These are phyloP conservation scores for Elaphurus davidianus DNA, from an alignment of 2,113 vertebrate genomes.

Conservation along the genomic window DNA sequence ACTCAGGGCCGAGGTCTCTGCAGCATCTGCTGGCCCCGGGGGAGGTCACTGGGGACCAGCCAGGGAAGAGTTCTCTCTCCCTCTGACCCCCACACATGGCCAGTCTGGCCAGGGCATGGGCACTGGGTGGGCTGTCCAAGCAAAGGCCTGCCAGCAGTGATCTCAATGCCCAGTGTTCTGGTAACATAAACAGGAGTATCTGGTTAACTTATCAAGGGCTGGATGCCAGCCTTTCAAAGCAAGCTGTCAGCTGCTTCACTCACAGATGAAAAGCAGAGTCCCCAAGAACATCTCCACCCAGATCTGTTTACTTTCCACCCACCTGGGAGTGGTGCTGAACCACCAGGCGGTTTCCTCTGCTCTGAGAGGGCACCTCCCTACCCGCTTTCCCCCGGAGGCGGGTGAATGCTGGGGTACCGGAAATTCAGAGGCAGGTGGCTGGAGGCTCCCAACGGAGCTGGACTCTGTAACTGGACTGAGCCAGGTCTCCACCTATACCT, in stretches of 20 bases:
- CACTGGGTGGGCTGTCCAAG: slow-evolving; percentile 8
- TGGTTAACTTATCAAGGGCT: slow-evolving; percentile 51
- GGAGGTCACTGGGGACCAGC: neutral
- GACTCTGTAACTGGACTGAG: neutral
- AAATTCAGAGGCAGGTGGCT: neutral
- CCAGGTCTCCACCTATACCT: neutral
- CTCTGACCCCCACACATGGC: neutral
- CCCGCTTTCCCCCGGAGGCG: neutral
- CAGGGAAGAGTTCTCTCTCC: neutral
- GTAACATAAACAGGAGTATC: slow-evolving; percentile 58
- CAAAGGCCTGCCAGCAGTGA: slow-evolving; percentile 42
- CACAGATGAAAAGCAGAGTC: slow-evolving; percentile 52
- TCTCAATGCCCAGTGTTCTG: slow-evolving; percentile 50
- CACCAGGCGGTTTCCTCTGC: neutral
- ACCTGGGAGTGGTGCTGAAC: slow-evolving; percentile 34
- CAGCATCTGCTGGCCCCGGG: neutral
- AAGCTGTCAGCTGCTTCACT: slow-evolving; percentile 40
- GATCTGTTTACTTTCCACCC: slow-evolving; percentile 53
- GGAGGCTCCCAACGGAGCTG: neutral
- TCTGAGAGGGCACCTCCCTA: neutral
- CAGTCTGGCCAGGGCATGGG: neutral
- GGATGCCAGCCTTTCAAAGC: slow-evolving; percentile 58
- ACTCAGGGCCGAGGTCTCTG: neutral
- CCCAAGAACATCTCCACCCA: slow-evolving; percentile 61
- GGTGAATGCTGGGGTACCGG: neutral